These are phyloP conservation scores for Caenorhabditis doughertyi DNA, from an alignment of 2,888 invertebrate species.

Conservation along the genomic window DNA sequence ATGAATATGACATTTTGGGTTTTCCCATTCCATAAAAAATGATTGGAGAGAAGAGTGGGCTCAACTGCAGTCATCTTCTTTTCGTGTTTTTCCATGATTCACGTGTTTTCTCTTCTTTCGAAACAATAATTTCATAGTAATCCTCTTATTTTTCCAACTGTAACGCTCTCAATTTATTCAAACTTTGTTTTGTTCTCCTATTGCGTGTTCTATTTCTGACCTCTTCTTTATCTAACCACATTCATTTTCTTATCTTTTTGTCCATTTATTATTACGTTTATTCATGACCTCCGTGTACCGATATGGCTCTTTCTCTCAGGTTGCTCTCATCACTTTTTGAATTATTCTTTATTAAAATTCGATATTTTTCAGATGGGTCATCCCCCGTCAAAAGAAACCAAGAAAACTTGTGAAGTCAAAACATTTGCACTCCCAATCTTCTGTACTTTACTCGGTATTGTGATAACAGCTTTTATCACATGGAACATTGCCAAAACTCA, in stretches of 20 bases:
- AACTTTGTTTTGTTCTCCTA: conserved; percentile 17
- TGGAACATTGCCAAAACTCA: conserved; percentile 40
- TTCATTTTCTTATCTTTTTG: conserved; percentile 29
- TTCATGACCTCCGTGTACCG: conserved; percentile 22
- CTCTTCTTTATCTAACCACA: background rate
- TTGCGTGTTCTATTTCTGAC: conserved; percentile 14
- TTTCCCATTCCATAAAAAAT: conserved; percentile 49
- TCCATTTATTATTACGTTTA: conserved; percentile 10
- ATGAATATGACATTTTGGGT: conserved; percentile 20
- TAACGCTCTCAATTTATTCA: conserved; percentile 17
- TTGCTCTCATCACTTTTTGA: background rate
- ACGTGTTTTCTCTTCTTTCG: background rate
- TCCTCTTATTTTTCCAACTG: conserved; percentile 48
- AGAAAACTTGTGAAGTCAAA: conserved; percentile 15
- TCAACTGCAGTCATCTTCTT: conserved; percentile 5
- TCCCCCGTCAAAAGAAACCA: conserved; percentile 40
- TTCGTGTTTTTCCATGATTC: conserved; percentile 1
- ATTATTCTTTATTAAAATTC: background rate
- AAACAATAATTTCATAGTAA: conserved; percentile 25
- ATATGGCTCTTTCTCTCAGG: conserved; percentile 49
- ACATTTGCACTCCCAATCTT: conserved; percentile 16
- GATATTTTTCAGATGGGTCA: conserved; percentile 58
- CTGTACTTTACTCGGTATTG: conserved; percentile 25
- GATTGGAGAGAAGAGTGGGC: conserved; percentile 15
- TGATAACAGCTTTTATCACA: conserved; percentile 50